Evolutionary conservation across 2,888 invertebrate genomes (phyloP).

Genomic region (Hemicrepidius hirtus): DNA sequence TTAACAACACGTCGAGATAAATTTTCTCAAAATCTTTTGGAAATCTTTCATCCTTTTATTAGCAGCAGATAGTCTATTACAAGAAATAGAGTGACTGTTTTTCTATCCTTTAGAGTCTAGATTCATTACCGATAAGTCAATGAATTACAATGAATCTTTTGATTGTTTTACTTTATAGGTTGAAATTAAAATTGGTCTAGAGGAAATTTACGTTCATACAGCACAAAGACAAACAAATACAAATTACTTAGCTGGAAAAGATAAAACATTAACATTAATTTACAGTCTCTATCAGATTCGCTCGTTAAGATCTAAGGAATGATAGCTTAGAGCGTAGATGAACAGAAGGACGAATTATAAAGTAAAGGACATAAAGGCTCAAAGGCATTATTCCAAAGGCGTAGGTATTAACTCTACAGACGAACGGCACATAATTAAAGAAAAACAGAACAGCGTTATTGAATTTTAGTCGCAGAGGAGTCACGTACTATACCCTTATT

Average conservation of each 20-base stretch:
- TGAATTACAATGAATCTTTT: no score
- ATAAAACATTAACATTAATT: conserved; percentile 6
- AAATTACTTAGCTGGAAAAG: neutral
- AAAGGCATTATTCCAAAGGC: conserved; percentile 22
- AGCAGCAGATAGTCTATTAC: no score
- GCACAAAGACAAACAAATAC: neutral
- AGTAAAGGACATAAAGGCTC: conserved; percentile 17
- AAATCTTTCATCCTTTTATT: no score
- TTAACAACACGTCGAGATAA: no score
- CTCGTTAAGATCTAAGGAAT: neutral
- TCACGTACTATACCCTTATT: conserved; percentile 11
- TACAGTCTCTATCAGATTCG: conserved; percentile 15
- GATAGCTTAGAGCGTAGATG: conserved; percentile 10
- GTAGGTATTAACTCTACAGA: conserved; percentile 6
- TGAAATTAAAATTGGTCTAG: no score
- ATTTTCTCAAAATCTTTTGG: no score
- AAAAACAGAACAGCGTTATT: conserved; percentile 27
- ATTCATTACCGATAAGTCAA: no score
- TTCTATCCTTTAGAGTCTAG: no score
- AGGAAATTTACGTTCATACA: neutral
- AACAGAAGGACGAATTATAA: conserved; percentile 18
- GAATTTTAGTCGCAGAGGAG: conserved; percentile 16
- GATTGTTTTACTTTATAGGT: no score
- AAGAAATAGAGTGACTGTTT: no score
- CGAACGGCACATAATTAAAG: conserved; percentile 28